Base-by-base conservation (phyloP, 2,797 vertebrate genomes). In the Sciaenops ocellatus region DNA sequence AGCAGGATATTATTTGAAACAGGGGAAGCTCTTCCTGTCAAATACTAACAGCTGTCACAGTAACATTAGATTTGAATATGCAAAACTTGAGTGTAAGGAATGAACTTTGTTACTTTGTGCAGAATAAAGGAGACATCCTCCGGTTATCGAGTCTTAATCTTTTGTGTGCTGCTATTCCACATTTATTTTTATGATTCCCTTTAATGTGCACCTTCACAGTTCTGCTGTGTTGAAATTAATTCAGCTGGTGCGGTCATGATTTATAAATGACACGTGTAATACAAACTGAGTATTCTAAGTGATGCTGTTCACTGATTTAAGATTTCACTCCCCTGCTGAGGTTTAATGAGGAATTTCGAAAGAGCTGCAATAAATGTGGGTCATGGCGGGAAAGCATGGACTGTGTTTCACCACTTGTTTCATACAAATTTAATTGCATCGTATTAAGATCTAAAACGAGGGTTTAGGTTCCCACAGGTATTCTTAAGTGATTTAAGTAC, bases 1-100 rank as follows among this genome's bases (percentile, higher is more conserved):
- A 90, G 87, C 68, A 1, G 5, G 92, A 93, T 94, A 92, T 94
- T 89, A 93, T 93, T 81, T 94, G 92, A 69, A 71, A 6, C 74
- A 73, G 93, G 92, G 20, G 6, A 51, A 94, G 94, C 34, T 76
- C 15, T 89, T 66, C 92, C 93, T 93, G 74, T 78, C 89, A 67
- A 85, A 80, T 88, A 90, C 94, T 87, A 50, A 42, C 22, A 3
- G 72, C 89, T 94, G 94, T 70, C 84, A 95, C 94, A 95, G 1
- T 47, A 8, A 24, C 24, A 0, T 13, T 0, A 11, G 8, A 47
- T 47, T 22, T 46, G 10, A 8, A 4, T 30, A 26, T 17, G 0
- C 24, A 22, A 24, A 34, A 55, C 17, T 54, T 44, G 28, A 34
- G 18, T 66, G 9, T 44, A 10, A 30, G 5, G 4, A 54, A 56